Percentiles rank a stretch among this genome's conserved stretches.
Conservation (phyloP, 2,113 vertebrate genomes). For the Turnix velox region DNA sequence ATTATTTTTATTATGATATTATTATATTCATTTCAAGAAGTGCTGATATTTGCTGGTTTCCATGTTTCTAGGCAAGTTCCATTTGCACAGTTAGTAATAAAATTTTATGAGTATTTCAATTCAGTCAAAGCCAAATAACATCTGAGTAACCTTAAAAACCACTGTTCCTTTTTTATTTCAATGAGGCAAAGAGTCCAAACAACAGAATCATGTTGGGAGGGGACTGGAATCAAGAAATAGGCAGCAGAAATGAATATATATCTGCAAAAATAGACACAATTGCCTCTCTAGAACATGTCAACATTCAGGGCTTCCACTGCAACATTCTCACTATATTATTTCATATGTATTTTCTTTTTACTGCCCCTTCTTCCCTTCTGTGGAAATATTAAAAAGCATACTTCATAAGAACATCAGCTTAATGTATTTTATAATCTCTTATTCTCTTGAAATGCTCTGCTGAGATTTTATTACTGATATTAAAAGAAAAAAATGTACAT, state of each 20-base stretch:
- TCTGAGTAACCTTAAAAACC: background rate
- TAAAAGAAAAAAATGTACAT: background rate
- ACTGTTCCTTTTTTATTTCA: background rate
- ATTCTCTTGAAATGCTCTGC: background rate
- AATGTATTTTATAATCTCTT: background rate
- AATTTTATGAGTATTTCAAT: background rate
- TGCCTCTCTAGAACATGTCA: background rate
- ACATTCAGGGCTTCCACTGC: background rate
- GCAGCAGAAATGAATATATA: background rate
- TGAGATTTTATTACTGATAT: constrained; percentile 1
- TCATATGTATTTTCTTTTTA: background rate
- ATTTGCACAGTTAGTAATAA: background rate
- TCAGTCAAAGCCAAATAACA: background rate
- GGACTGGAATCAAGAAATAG: background rate
- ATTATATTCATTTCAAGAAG: background rate
- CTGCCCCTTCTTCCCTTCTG: background rate
- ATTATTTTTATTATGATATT: background rate
- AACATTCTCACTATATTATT: background rate
- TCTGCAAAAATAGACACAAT: background rate
- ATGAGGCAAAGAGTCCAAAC: background rate
- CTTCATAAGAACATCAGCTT: background rate
- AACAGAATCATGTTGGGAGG: background rate
- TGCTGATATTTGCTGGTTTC: background rate
- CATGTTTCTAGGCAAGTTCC: background rate
- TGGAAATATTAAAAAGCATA: background rate